A percentile compares a stretch with the other conserved stretches of the same genome.
phyloP scores from a whole-genome alignment of 2,888 invertebrate species.

The Eudasyphora cyanicolor region DNA sequence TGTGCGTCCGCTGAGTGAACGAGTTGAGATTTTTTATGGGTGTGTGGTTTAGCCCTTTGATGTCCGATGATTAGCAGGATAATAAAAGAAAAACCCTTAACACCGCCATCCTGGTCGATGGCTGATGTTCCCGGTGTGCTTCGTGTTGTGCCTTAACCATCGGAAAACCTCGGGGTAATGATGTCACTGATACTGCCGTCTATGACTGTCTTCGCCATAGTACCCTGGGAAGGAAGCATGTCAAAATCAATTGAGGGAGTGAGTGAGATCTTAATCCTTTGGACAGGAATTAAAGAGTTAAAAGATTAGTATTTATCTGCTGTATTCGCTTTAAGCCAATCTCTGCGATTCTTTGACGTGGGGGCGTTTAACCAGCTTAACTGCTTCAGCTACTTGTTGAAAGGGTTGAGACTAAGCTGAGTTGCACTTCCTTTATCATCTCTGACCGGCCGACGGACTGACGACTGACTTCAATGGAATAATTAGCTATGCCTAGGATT shows the following conservation, averaged over 20 bases:
- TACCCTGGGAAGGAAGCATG: constrained; percentile 38
- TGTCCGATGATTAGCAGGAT: constrained; percentile 60
- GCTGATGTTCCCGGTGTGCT: background rate
- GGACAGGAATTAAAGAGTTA: constrained; percentile 41
- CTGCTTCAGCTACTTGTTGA: constrained; percentile 60
- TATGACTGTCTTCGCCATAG: background rate
- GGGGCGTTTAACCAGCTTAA: constrained; percentile 63
- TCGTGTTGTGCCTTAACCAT: constrained; percentile 27
- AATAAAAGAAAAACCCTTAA: constrained; percentile 49
- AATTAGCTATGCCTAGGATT: constrained; percentile 42
- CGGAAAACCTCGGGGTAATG: constrained; percentile 30
- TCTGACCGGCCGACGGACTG: background rate
- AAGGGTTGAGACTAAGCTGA: constrained; percentile 48
- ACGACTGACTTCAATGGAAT: constrained; percentile 48
- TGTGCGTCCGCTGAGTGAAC: background rate
- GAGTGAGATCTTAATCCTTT: constrained; percentile 49
- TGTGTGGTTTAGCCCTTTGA: constrained; percentile 65
- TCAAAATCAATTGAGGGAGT: constrained; percentile 44
- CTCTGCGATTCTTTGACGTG: background rate
- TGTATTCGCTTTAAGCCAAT: constrained; percentile 34
- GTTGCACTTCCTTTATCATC: background rate
- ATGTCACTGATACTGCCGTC: constrained; percentile 7
- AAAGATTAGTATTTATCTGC: constrained; percentile 26
- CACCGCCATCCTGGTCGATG: background rate
- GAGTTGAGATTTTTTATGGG: constrained; percentile 63